Evolutionary conservation across 2,113 vertebrate genomes (phyloP), one percentile per base, ranked within the genome.

Genomic region (Oceanites oceanicus): DNA sequence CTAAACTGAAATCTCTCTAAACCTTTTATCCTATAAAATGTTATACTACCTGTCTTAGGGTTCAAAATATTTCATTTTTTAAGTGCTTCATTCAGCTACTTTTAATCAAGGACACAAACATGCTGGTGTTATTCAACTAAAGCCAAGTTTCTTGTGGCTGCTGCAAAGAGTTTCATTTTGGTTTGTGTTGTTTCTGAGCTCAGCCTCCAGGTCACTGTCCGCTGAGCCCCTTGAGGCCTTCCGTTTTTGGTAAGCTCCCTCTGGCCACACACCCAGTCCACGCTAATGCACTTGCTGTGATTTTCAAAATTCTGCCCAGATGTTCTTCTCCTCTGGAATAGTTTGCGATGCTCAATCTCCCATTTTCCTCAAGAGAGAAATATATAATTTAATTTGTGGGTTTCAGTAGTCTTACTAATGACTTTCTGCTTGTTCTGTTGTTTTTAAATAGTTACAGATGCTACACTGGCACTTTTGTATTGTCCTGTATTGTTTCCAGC

Each of bases 401-500:
- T 70, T 96, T 96, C 66, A 45, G 58, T 93, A 94, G 88, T 23
- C 74, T 88, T 86, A 62, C 74, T 93, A 93, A 96, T 66, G 71
- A 76, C 71, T 85, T 93, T 56, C 67, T 93, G 50, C 22, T 90
- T 83, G 22, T 94, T 85, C 82, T 68, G 34, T 87, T 21, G 2
- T 74, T 89, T 93, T 86, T 40, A 82, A 94, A 76, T 75, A 85
- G 62, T 40, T 89, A 55, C 66, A 92, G 90, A 86, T 92, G 92
- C 67, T 83, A 88, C 74, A 66, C n/a, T 73, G 74, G 85, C 58
- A 86, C 50, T 92, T 95, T 86, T 65, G 34, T 47, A 38, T 79
- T 70, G 71, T 83, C 74, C 63, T 70, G n/a, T 50, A 56, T 67
- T 90, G 67, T 93, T 91, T 90, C 71, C 45, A 59, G 77, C 75